Percentiles rank a stretch among this genome's conserved stretches.
Evolutionary conservation across 2,797 vertebrate genomes (phyloP).

Genomic region (Halcyon badia): DNA sequence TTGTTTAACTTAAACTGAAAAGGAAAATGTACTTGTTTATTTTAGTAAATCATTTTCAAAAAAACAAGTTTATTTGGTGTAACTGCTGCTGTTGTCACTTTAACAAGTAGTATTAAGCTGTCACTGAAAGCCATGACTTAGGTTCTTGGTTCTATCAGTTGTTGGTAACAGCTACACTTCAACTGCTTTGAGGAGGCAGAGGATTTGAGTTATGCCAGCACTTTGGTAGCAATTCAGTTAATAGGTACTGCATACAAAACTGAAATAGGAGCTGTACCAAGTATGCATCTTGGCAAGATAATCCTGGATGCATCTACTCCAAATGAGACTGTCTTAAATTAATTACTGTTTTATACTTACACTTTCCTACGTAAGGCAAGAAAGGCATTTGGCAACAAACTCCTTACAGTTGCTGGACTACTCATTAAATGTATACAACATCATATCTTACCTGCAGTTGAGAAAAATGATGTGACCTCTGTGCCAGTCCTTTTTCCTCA

Average conservation of each 20-base stretch:
- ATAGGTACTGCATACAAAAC: rapidly evolving
- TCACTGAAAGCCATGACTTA: not conserved
- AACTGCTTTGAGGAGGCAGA: not conserved
- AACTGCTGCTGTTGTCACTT: not conserved
- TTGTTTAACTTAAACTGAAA: constrained; percentile 63
- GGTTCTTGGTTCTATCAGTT: not conserved
- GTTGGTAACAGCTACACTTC: not conserved
- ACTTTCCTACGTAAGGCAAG: not conserved
- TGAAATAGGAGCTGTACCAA: not conserved
- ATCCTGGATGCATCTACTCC: not conserved
- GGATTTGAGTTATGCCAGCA: not conserved
- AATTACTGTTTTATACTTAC: not conserved
- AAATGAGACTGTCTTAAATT: not conserved
- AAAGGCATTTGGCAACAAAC: not conserved
- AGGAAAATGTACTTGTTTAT: constrained; percentile 65
- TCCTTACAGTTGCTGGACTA: not conserved
- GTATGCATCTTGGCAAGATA: not conserved
- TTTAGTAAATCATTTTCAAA: constrained; percentile 71
- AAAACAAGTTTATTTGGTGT: constrained; percentile 5
- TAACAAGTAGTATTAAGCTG: not conserved
- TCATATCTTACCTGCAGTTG: not conserved
- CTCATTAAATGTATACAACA: not conserved
- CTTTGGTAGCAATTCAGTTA: not conserved
- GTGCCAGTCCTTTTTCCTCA: not conserved
- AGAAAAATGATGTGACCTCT: not conserved